phyloP scores from a whole-genome alignment of 2,888 invertebrate species.

The Psylliodes chrysocephalus region DNA sequence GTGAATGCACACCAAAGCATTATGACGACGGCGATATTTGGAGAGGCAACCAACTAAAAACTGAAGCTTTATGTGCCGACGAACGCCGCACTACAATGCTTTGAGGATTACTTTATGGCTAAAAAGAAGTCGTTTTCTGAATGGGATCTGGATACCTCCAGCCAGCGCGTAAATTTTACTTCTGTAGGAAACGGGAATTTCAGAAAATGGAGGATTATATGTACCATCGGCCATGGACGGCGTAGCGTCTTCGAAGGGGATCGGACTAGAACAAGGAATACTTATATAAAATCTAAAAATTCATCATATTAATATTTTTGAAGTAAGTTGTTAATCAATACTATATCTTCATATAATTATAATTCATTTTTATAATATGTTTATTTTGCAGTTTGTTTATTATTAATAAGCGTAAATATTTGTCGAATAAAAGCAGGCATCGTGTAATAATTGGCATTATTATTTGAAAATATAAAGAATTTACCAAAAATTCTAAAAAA shows the following conservation, averaged over 20 bases:
- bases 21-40: conserved; percentile 12
- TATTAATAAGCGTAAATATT: no score
- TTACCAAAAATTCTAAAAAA: no score
- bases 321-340: no score
- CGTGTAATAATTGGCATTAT: no score
- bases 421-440: no score
- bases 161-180: conserved; percentile 46
- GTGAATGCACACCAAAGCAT: conserved; percentile 2
- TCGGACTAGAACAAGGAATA: no score
- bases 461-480: no score
- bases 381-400: no score
- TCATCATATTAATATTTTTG: no score
- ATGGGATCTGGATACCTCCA: conserved; percentile 40
- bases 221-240: conserved; percentile 24
- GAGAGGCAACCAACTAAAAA: conserved; percentile 32
- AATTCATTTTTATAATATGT: no score
- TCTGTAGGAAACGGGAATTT: conserved; percentile 35
- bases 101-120: conserved; percentile 39
- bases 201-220: conserved; percentile 39
- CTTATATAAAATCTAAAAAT: no score
- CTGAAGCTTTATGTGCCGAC: conserved; percentile 37
- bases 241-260: neutral
- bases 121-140: conserved; percentile 30
- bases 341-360: no score
- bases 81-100: conserved; percentile 36